These are phyloP conservation scores for Drosophila azteca DNA, from an alignment of 1,140 invertebrate genomes.

Conservation along the genomic window DNA sequence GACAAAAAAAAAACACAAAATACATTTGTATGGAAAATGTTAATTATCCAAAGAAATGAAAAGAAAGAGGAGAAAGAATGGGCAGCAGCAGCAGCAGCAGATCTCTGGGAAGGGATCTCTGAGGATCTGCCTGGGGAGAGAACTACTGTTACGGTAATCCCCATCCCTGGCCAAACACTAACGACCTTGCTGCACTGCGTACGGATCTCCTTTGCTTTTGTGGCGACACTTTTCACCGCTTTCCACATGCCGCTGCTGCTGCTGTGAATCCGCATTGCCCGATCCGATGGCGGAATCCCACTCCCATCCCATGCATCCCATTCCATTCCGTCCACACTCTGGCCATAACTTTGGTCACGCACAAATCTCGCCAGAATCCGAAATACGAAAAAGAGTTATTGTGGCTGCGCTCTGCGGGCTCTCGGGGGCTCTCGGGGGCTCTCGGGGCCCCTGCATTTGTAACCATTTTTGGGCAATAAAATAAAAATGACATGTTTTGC, in stretches of 20 bases:
- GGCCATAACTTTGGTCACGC: conserved; percentile 59
- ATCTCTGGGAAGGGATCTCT: conserved; percentile 16
- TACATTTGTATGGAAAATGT: conserved; percentile 59
- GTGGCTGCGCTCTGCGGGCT: conserved; percentile 17
- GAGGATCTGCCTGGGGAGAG: not conserved
- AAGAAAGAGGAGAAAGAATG: conserved; percentile 15
- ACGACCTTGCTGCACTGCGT: conserved; percentile 23
- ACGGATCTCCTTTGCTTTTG: not conserved
- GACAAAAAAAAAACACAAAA: conserved; percentile 22
- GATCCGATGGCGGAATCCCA: conserved; percentile 6
- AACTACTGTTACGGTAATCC: not conserved
- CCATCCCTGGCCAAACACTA: too few relatives aligned
- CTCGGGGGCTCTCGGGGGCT: too few relatives aligned
- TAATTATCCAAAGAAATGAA: conserved; percentile 46
- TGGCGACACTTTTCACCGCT: conserved; percentile 27
- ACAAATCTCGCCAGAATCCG: conserved; percentile 66
- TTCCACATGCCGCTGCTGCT: not conserved
- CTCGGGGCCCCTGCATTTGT: conserved; percentile 51
- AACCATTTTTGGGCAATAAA: conserved; percentile 75
- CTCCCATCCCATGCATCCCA: too few relatives aligned
- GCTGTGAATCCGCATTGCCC: conserved; percentile 55
- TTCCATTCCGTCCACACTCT: not conserved
- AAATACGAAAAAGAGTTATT: conserved; percentile 47
- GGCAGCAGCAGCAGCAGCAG: too few relatives aligned
- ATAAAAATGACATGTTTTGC: conserved; percentile 80